A percentile compares a stretch with the other conserved stretches of the same genome.
Conservation (phyloP, 2,113 vertebrate species). For the Esox niger region DNA sequence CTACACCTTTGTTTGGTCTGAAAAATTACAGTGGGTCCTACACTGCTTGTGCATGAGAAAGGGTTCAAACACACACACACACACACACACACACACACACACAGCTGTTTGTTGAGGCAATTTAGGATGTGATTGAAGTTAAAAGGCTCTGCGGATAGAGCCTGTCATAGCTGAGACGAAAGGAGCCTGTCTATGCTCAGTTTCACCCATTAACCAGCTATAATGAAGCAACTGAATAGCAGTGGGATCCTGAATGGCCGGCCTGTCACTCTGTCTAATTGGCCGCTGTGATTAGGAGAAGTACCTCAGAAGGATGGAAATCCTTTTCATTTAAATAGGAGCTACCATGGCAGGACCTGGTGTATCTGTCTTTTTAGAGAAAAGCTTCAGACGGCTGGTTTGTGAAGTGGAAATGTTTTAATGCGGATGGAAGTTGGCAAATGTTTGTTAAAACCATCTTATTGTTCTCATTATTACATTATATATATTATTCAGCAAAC, state of each 20-base stretch:
- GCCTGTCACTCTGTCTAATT: conserved; percentile 62
- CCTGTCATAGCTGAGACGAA: background rate
- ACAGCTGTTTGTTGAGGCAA: background rate
- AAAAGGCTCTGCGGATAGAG: conserved; percentile 6
- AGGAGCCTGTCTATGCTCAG: background rate
- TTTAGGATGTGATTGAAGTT: background rate
- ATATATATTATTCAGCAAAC: background rate
- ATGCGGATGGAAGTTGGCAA: no score
- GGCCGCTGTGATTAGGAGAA: conserved; percentile 48
- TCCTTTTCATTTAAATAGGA: conserved; percentile 7
- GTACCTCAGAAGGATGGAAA: conserved; percentile 19
- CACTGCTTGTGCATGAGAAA: conserved; percentile 14
- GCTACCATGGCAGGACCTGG: background rate
- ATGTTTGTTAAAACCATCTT: no score
- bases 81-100: background rate
- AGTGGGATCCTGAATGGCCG: conserved; percentile 24
- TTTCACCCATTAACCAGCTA: conserved; percentile 47
- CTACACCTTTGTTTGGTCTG: conserved; percentile 40
- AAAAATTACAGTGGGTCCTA: conserved; percentile 42
- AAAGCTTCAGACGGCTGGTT: conserved; percentile 1
- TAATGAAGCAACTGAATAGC: conserved; percentile 44
- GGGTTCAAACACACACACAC: background rate
- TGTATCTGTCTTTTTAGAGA: background rate
- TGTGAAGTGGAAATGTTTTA: no score
- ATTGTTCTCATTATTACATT: no score